phyloP scores from a whole-genome alignment of 92 coral and sea anemone genomes.

The Bergia sp. region DNA sequence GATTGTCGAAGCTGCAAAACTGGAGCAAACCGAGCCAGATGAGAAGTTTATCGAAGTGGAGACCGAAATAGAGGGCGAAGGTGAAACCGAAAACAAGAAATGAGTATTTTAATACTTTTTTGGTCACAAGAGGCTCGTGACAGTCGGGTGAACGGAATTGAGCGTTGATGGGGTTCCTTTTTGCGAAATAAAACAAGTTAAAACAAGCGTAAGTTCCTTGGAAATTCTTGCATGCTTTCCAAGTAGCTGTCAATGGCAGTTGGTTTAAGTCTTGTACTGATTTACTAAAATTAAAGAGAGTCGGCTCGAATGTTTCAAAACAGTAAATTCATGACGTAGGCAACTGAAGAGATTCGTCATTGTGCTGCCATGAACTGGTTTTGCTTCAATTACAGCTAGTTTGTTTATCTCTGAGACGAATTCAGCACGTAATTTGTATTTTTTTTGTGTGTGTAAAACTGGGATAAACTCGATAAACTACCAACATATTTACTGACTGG shows the following conservation, averaged over 20 bases:
- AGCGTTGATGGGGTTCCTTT: neutral
- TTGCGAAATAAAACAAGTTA: neutral
- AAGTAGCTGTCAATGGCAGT: neutral
- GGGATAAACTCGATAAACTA: neutral
- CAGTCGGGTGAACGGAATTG: neutral
- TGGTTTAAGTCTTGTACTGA: neutral
- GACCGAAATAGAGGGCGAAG: slow-evolving; percentile 48
- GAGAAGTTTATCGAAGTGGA: slow-evolving; percentile 72
- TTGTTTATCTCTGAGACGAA: neutral
- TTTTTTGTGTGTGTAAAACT: neutral
- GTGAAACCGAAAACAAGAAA: neutral
- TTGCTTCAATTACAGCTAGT: neutral
- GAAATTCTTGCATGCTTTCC: neutral
- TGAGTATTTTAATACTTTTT: neutral
- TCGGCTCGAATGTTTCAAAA: too few relatives aligned
- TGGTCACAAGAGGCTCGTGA: neutral
- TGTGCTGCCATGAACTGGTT: neutral
- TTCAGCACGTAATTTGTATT: too few relatives aligned
- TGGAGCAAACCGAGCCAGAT: slow-evolving; percentile 55
- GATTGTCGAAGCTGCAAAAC: slow-evolving; percentile 71
- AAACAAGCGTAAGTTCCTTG: neutral
- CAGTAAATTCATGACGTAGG: neutral
- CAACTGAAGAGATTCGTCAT: slow-evolving; percentile 8
- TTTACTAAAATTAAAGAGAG: too few relatives aligned
- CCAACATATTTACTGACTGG: neutral